phyloP scores from a whole-genome alignment of 2,113 vertebrate genomes.

The Oostethus manadensis region DNA sequence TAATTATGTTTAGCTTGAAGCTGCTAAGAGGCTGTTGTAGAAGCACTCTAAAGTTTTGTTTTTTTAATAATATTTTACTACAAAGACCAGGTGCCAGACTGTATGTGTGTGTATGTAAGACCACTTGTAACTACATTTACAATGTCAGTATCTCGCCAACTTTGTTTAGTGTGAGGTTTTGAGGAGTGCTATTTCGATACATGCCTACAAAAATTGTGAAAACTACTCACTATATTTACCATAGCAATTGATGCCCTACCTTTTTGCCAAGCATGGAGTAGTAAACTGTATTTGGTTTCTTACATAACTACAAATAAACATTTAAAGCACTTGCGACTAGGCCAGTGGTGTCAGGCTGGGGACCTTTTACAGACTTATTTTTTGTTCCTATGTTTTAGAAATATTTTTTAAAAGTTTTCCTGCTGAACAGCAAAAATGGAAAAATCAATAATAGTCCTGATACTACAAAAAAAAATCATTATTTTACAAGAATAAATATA shows the following conservation, averaged over 20 bases:
- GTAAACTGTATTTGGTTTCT: background rate
- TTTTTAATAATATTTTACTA: conserved; percentile 31
- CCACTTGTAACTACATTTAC: conserved; percentile 16
- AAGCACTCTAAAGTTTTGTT: conserved; percentile 16
- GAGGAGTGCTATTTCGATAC: conserved; percentile 5
- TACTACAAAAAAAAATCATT: no score
- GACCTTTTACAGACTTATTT: no score
- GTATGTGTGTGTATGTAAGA: conserved; percentile 12
- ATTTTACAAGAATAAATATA: no score
- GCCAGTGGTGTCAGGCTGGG: no score
- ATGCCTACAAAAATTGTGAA: conserved; percentile 2
- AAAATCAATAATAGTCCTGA: no score
- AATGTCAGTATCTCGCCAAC: background rate
- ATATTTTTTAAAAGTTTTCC: no score
- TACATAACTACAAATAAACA: background rate
- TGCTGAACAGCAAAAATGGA: no score
- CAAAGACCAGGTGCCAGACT: conserved; percentile 15
- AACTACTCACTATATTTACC: background rate
- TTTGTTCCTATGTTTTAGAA: no score
- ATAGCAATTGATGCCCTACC: background rate
- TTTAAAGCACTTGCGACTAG: background rate
- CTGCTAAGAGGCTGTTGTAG: conserved; percentile 39
- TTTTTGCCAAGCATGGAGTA: background rate
- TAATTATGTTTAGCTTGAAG: conserved; percentile 30
- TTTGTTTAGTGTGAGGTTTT: no score